phyloP scores from a whole-genome alignment of 2,113 vertebrate species.

The Chaetura pelagica region DNA sequence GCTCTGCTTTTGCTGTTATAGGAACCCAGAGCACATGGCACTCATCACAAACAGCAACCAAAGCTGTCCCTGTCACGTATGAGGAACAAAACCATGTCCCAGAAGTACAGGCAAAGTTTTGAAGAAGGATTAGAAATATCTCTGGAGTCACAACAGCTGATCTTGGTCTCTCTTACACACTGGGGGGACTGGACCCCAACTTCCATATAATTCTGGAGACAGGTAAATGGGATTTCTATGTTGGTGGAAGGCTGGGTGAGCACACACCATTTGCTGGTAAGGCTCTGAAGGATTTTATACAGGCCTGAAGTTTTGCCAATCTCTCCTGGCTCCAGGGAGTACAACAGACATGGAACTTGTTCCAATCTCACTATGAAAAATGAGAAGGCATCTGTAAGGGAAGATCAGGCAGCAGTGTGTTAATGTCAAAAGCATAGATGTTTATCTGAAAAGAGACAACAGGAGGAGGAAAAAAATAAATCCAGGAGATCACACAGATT shows the following conservation, averaged over 20 bases:
- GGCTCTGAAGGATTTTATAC: background rate
- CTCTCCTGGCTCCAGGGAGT: background rate
- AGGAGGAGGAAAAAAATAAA: background rate
- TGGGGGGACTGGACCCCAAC: background rate
- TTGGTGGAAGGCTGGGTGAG: accelerated
- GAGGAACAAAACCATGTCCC: background rate
- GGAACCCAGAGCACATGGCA: background rate
- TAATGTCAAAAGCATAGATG: background rate
- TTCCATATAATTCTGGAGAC: background rate
- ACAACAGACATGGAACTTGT: background rate
- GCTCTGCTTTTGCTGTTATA: background rate
- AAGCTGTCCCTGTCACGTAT: background rate
- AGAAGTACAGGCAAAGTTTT: background rate
- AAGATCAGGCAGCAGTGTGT: background rate
- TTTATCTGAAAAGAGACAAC: background rate
- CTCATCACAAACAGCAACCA: background rate
- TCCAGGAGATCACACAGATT: background rate
- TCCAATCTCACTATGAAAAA: background rate
- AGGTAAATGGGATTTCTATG: background rate
- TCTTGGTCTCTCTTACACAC: background rate
- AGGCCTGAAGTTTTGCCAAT: background rate
- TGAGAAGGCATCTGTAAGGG: background rate
- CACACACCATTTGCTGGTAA: background rate
- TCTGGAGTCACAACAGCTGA: background rate
- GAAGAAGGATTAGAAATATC: background rate